Conservation (phyloP, 1,140 invertebrate species). For the Philopotamus ludificatus region DNA sequence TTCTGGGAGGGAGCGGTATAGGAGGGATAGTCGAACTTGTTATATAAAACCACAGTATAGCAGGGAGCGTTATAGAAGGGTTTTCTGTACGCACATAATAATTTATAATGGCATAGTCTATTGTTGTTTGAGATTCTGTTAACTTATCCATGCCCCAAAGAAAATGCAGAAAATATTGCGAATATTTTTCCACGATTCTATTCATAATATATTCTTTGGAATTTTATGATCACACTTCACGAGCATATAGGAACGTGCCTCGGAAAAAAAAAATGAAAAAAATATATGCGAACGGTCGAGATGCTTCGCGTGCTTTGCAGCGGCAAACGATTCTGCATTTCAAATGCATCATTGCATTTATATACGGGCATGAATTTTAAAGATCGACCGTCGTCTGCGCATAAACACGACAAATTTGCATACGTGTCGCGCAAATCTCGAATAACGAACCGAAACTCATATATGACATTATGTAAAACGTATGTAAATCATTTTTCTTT, state of each 20-base stretch:
- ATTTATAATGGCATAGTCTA: no score
- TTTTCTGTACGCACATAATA: no score
- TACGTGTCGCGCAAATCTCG: not conserved
- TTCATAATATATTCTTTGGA: no score
- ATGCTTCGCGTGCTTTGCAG: constrained; percentile 3
- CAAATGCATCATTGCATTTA: constrained; percentile 10
- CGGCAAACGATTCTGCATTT: constrained; percentile 9
- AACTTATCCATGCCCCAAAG: no score
- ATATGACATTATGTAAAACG: not conserved
- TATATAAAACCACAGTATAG: no score
- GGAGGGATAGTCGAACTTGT: no score
- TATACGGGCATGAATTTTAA: constrained; percentile 10
- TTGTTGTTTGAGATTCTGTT: no score
- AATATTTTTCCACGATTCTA: no score
- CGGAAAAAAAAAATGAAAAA: not conserved
- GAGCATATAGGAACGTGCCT: not conserved
- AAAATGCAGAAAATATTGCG: no score
- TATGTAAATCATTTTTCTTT: constrained; percentile 25
- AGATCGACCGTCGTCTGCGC: not conserved
- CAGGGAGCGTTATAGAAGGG: no score
- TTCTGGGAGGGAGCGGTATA: no score
- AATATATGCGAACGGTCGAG: not conserved
- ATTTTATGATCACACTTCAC: no score
- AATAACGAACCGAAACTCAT: not conserved
- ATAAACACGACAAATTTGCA: not conserved